A percentile compares a stretch with the other conserved stretches of the same genome.
These are phyloP conservation scores for Enteromius treurensis DNA, from an alignment of 2,797 vertebrate genomes.

Conservation along the genomic window DNA sequence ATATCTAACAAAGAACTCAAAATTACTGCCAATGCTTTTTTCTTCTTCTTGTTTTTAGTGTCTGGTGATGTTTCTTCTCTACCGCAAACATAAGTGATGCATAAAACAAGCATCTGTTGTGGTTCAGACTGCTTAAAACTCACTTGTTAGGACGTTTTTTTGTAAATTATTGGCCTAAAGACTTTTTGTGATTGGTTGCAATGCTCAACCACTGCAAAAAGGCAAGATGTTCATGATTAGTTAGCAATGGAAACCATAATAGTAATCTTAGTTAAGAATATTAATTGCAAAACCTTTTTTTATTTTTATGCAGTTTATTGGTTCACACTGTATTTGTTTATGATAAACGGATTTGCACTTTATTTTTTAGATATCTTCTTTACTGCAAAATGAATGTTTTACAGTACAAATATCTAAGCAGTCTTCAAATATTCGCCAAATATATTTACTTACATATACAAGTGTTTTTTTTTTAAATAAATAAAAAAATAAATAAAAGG, in stretches of 20 bases:
- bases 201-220: background rate
- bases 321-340: background rate
- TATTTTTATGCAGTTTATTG: background rate
- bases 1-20: constrained; percentile 13
- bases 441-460: background rate
- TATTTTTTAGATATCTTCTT: background rate
- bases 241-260: background rate
- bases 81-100: background rate
- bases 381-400: background rate
- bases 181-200: background rate
- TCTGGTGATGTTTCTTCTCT: background rate
- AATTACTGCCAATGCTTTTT: background rate
- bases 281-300: background rate
- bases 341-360: background rate
- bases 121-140: background rate
- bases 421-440: background rate
- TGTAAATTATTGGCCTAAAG: background rate
- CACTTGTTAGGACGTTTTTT: background rate
- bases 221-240: background rate
- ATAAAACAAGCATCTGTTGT: background rate
- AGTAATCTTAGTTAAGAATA: background rate
- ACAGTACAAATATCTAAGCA: background rate
- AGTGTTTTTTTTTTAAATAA: background rate
- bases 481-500: no score
- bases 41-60: background rate